phyloP scores from a whole-genome alignment of 2,797 vertebrate genomes.

The Muraenolepis orangiensis region DNA sequence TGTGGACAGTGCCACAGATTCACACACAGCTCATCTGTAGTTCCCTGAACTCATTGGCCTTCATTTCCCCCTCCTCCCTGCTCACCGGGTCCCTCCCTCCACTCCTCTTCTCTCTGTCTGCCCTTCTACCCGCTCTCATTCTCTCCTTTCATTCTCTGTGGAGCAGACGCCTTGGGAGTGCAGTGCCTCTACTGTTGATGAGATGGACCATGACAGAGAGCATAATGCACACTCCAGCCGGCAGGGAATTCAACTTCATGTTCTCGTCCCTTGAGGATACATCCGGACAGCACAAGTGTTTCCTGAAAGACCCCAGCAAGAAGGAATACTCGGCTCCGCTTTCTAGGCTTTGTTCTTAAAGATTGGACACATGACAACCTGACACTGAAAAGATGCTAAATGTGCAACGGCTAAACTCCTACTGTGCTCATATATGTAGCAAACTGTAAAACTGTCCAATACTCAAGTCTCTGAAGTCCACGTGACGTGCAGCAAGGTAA shows the following conservation, averaged over 20 bases:
- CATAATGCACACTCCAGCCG: constrained; percentile 18
- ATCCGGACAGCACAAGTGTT: constrained; percentile 2
- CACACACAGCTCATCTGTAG: constrained; percentile 20
- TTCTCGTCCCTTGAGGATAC: neutral
- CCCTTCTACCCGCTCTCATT: constrained; percentile 11
- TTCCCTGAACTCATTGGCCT: constrained; percentile 64
- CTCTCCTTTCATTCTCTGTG: constrained; percentile 14
- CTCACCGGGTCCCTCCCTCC: constrained; percentile 32
- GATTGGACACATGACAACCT: neutral
- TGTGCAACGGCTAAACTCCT: neutral
- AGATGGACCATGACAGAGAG: constrained; percentile 33
- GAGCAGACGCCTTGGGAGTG: constrained; percentile 20
- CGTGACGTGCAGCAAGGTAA: neutral
- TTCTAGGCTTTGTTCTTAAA: neutral
- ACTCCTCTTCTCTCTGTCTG: constrained; percentile 12
- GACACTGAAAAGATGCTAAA: neutral
- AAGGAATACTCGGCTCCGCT: neutral
- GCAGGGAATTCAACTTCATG: constrained; percentile 7
- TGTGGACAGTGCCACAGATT: constrained; percentile 10
- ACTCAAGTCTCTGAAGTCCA: neutral
- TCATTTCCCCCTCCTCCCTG: constrained; percentile 20
- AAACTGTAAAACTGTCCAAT: neutral
- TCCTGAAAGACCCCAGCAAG: neutral
- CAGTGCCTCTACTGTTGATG: constrained; percentile 23
- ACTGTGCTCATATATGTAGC: neutral